Evolutionary conservation across 2,113 vertebrate genomes (phyloP).

Genomic region (Odobenus rosmarus): DNA sequence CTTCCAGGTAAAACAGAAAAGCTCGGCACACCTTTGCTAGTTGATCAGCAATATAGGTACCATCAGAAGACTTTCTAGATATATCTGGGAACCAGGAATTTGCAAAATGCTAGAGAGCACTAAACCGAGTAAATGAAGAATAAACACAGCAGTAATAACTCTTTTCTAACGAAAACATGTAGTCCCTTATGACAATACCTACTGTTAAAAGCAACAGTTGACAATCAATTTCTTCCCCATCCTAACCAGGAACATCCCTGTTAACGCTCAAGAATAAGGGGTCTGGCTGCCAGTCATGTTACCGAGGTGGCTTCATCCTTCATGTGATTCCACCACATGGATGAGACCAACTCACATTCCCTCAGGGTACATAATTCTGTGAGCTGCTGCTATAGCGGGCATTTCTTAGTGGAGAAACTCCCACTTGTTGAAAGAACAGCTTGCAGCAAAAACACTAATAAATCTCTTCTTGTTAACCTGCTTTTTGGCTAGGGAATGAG

Average conservation of each 20-base stretch:
- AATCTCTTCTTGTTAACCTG: not conserved
- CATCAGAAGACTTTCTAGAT: not conserved
- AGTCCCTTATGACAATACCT: not conserved
- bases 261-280: not conserved
- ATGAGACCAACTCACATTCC: not conserved
- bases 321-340: not conserved
- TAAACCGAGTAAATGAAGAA: not conserved
- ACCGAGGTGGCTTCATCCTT: not conserved
- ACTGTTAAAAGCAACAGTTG: not conserved
- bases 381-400: fast-evolving
- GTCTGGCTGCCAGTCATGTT: not conserved
- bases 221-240: not conserved
- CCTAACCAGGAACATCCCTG: not conserved
- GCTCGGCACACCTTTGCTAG: not conserved
- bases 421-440: not conserved
- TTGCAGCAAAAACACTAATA: not conserved
- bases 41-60: too few relatives aligned
- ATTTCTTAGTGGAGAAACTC: not conserved
- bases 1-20: not conserved
- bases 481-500: not conserved
- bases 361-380: not conserved
- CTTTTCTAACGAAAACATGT: not conserved
- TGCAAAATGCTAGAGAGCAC: not conserved
- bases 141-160: not conserved
- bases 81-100: not conserved